Conservation (phyloP, 2,797 vertebrate species). For the Atherinosoma microstoma region DNA sequence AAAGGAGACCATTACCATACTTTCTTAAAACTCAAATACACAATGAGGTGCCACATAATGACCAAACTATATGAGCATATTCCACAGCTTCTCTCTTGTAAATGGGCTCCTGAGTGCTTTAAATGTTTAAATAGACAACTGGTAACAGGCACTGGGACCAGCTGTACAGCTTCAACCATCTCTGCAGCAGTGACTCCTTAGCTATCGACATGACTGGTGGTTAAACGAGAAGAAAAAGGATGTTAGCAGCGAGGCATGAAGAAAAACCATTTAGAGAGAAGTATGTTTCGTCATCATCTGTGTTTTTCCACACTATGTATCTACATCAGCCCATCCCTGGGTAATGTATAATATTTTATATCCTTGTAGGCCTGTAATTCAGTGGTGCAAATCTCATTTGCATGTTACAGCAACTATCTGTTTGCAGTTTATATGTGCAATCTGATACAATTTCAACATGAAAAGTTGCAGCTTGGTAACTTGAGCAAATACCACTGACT, state of each 20-base stretch:
- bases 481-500: conserved; percentile 43
- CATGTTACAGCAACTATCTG: conserved; percentile 57
- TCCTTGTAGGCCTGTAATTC: conserved; percentile 46
- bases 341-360: conserved; percentile 23
- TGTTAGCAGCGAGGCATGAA: conserved; percentile 30
- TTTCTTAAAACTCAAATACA: conserved; percentile 19
- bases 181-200: conserved; percentile 32
- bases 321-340: conserved; percentile 8
- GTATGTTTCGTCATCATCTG: background rate
- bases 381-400: conserved; percentile 43
- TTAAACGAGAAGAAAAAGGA: conserved; percentile 42
- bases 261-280: conserved; percentile 26
- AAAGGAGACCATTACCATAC: background rate
- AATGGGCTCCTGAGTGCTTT: conserved; percentile 38
- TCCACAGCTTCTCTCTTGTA: conserved; percentile 29
- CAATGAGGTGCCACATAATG: conserved; percentile 6
- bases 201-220: conserved; percentile 37
- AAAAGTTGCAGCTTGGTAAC: conserved; percentile 42
- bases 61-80: conserved; percentile 15
- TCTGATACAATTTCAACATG: conserved; percentile 40
- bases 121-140: conserved; percentile 42
- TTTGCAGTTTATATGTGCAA: conserved; percentile 39
- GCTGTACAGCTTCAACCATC: conserved; percentile 30
- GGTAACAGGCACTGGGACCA: conserved; percentile 37
- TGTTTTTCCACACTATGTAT: conserved; percentile 24